These are phyloP conservation scores for Oreohelix idahoensis DNA, from an alignment of 1,140 invertebrate species.

Conservation along the genomic window DNA sequence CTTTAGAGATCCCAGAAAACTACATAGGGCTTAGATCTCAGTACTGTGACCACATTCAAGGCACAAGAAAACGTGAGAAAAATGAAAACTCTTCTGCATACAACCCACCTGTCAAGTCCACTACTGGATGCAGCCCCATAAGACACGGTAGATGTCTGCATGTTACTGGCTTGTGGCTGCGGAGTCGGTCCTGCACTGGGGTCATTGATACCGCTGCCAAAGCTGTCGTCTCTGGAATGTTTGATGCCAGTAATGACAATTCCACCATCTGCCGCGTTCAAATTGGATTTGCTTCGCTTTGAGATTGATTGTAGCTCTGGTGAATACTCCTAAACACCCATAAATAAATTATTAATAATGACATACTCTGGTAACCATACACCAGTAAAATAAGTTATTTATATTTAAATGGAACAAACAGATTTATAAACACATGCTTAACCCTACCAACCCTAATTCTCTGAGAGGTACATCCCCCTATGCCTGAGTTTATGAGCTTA, in stretches of 20 bases:
- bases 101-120: slow-evolving; percentile 18
- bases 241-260: slow-evolving; percentile 91
- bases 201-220: slow-evolving; percentile 47
- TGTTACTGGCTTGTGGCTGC: slow-evolving; percentile 34
- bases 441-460: no score
- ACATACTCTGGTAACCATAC: no score
- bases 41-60: no score
- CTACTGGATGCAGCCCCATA: slow-evolving; percentile 11
- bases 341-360: background rate
- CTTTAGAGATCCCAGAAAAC: no score
- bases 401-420: no score
- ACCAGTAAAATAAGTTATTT: no score
- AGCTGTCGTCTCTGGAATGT: slow-evolving; percentile 87
- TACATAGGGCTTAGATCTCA: no score
- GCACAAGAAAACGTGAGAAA: background rate
- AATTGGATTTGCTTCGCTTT: slow-evolving; percentile 85
- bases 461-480: no score
- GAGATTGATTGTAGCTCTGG: slow-evolving; percentile 70
- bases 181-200: background rate
- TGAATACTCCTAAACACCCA: slow-evolving; percentile 62
- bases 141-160: slow-evolving; percentile 36
- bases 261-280: slow-evolving; percentile 82
- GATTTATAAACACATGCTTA: no score
- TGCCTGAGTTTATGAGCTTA: no score
- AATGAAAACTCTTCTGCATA: background rate